A percentile compares a stretch with the other conserved stretches of the same genome.
phyloP scores from a whole-genome alignment of 2,797 vertebrate species.

The Cryptoblepharus egeriae region DNA sequence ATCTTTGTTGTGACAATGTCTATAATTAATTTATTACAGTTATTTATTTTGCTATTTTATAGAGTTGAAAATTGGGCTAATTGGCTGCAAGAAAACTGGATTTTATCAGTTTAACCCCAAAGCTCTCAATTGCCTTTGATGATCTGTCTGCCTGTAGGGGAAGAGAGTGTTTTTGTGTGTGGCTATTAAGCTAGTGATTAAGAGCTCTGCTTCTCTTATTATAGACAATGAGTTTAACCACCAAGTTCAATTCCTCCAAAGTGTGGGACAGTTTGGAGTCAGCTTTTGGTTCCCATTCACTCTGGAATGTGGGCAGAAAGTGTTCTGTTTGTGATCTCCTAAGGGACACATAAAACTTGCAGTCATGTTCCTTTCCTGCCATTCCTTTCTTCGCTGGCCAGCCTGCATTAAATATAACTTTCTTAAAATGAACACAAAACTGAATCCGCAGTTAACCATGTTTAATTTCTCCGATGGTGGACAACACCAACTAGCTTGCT shows the following conservation, averaged over 20 bases:
- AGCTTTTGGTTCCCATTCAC: slow-evolving; percentile 45
- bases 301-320: slow-evolving; percentile 29
- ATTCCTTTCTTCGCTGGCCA: slow-evolving; percentile 52
- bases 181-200: slow-evolving; percentile 8
- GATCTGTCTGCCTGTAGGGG: background rate
- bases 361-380: slow-evolving; percentile 61
- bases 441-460: slow-evolving; percentile 58
- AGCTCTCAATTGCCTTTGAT: background rate
- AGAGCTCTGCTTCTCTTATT: background rate
- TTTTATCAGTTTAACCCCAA: slow-evolving; percentile 5
- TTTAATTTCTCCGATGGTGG: slow-evolving; percentile 66
- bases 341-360: slow-evolving; percentile 46
- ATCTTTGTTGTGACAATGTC: slow-evolving; percentile 17
- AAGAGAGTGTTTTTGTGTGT: background rate
- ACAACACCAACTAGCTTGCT: slow-evolving; percentile 31
- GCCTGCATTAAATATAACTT: slow-evolving; percentile 68
- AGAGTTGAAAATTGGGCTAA: slow-evolving; percentile 15
- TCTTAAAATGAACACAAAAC: slow-evolving; percentile 64
- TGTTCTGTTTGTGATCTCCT: slow-evolving; percentile 46
- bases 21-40: slow-evolving; percentile 29
- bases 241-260: slow-evolving; percentile 7
- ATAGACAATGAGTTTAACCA: background rate
- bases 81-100: slow-evolving; percentile 22
- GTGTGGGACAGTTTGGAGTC: slow-evolving; percentile 42
- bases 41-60: background rate